A percentile compares a stretch with the other conserved stretches of the same genome.
phyloP scores from a whole-genome alignment of 2,113 vertebrate genomes.

The Eurystomus gularis region DNA sequence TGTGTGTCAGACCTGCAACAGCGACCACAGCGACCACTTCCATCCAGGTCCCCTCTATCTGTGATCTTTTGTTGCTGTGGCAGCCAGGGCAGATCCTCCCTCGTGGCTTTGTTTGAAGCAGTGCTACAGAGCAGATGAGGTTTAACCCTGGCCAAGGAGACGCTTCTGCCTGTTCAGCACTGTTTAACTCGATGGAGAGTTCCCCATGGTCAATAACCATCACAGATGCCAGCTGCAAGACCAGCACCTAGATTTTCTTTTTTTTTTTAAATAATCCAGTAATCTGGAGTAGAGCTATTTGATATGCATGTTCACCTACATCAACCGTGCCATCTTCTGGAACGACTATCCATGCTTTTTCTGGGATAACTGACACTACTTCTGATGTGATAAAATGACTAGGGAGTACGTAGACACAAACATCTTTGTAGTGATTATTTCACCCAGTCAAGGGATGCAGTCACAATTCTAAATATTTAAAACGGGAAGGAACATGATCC shows the following conservation, averaged over 20 bases:
- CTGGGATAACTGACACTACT: neutral
- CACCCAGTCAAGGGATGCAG: neutral
- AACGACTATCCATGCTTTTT: neutral
- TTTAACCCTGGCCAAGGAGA: neutral
- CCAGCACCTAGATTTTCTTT: neutral
- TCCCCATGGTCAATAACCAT: neutral
- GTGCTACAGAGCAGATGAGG: neutral
- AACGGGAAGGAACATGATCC: neutral
- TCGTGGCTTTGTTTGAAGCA: neutral
- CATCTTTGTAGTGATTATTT: neutral
- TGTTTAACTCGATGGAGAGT: neutral
- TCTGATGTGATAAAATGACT: neutral
- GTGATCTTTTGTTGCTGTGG: neutral
- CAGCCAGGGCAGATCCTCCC: neutral
- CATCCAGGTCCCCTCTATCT: neutral
- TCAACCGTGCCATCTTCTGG: neutral
- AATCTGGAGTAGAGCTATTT: neutral
- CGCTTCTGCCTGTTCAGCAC: neutral
- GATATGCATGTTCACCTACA: neutral
- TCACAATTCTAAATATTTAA: slow-evolving; percentile 9
- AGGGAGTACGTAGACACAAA: neutral
- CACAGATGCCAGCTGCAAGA: neutral
- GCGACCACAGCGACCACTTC: neutral
- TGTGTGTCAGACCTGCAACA: neutral
- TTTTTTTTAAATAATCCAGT: neutral